Base-by-base conservation (phyloP, 2,113 vertebrate species). In the Pao palembangensis region DNA sequence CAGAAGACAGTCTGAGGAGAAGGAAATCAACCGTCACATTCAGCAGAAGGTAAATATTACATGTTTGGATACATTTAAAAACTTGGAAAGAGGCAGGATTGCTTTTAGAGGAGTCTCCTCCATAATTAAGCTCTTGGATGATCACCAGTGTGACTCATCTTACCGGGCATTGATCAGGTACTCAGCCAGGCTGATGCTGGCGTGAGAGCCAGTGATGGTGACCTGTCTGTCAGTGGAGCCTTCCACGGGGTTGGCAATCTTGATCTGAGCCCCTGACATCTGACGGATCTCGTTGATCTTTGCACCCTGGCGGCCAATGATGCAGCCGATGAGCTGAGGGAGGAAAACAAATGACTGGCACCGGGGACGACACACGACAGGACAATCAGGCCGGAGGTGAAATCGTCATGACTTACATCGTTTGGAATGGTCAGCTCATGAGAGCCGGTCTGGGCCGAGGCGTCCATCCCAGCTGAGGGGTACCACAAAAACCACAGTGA, bases 391-490 rank as follows among this genome's bases (percentile, higher is more conserved):
- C 58, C 17, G 20, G 34, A 38, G 34, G 34, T 1, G 34, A 8
- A 3, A 48, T 34, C 7, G 17, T 8, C 14, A 63, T 69, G 23
- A 94, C 96, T 92, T 88, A 98, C 96, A 90, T 98, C 95, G 0
- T 98, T 99, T 93, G 96, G 95, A 97, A 98, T 99, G 94, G 95
- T 98, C 89, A 99, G 93, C 94, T 99, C 96, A 62, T 98, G 96
- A 86, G 96, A 98, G 90, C 95, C 95, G 78, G 95, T 97, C 90
- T 99, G 96, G 89, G 95, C 93, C 61, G 94, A 94, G 66, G 95
- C 94, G 87, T 99, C 96, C 94, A 98, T 94, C 88, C 96, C 96
- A 86, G 84, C 90, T 92, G 49, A 51, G 69, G 55, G 57, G 48
- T n/a, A 74, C 8, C 12, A 43, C 19, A 78, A 64, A 67, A 71